Base-by-base conservation (phyloP, 2,888 invertebrate genomes). In the Epinotia nisella region DNA sequence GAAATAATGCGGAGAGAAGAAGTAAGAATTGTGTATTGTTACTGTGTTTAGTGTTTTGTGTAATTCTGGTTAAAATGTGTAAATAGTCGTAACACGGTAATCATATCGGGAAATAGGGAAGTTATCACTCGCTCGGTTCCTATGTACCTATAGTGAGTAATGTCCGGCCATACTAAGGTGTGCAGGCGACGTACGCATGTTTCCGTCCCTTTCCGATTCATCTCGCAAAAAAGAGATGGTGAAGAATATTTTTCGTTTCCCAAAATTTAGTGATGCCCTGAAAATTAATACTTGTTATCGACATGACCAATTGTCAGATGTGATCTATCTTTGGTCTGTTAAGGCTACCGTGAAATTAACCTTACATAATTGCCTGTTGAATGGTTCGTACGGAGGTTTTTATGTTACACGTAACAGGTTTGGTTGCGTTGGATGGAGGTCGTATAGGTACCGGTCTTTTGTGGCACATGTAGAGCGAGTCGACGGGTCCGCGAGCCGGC, bases 1-100 rank as follows among this genome's bases (percentile, higher is more conserved):
- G 99, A 99, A 96, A 96, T 98, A 92, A 97, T 98, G 95, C 96
- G 98, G 92, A 96, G 98, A 91, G 98, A 99, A 96, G 98, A 98
- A 98, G 99, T 99, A 97, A 97, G 98, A 93, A 87, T 85, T 84
- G 92, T 92, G 89, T 82, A 85, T 85, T 85, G 78, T 84, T 81
- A 83, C 80, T 84, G 90, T 92, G 90, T 76, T 83, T 80, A 90
- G 91, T 87, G 83, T 79, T 82, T 73, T 85, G 90, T 90, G 86
- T 79, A 80, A 80, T 79, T 75, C 76, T 75, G 78, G 80, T 83
- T 79, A 51, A 66, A 81, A 79, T 82, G 85, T 89, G 87, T 76
- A 76, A 76, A 74, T 81, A 80, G 77, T 79, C 80, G 86, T 88
- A 88, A 85, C 79, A 80, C 78, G 80, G 77, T 82, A 79, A 80